Conservation (phyloP, 2,888 invertebrate species). For the Oasisia sp. region DNA sequence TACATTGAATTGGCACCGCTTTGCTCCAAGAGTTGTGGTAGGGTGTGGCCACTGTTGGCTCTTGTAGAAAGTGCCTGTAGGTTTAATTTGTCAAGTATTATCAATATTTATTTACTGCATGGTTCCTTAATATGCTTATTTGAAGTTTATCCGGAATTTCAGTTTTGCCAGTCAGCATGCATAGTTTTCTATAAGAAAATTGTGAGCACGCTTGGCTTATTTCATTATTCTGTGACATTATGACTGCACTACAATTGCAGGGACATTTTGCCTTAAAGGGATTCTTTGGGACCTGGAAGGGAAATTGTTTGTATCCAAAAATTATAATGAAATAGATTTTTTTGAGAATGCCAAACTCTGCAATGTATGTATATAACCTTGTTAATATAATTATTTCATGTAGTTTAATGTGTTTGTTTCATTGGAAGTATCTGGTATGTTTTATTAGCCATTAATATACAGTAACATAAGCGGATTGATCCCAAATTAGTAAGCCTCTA, state of each 20-base stretch:
- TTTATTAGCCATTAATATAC: too few relatives aligned
- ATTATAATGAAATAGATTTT: too few relatives aligned
- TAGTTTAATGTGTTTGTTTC: too few relatives aligned
- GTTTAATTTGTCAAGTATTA: background rate
- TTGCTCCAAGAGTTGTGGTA: background rate
- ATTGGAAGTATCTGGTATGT: too few relatives aligned
- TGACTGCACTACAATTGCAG: background rate
- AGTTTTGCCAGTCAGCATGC: background rate
- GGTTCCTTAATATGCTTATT: background rate
- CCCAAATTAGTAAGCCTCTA: too few relatives aligned
- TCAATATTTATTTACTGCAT: background rate
- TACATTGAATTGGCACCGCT: background rate
- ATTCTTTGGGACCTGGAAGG: too few relatives aligned
- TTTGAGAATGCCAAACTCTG: too few relatives aligned
- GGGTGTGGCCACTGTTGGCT: background rate
- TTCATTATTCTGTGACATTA: background rate
- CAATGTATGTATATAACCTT: too few relatives aligned
- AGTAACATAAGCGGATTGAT: too few relatives aligned
- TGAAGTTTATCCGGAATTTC: background rate
- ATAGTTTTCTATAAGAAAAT: background rate
- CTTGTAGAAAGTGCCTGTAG: background rate
- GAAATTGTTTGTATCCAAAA: too few relatives aligned
- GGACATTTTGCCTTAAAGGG: too few relatives aligned
- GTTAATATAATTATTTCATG: too few relatives aligned
- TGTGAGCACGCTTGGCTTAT: background rate